These are phyloP conservation scores for Entosphenus tridentatus DNA, from an alignment of 2,113 vertebrate species.

Conservation along the genomic window DNA sequence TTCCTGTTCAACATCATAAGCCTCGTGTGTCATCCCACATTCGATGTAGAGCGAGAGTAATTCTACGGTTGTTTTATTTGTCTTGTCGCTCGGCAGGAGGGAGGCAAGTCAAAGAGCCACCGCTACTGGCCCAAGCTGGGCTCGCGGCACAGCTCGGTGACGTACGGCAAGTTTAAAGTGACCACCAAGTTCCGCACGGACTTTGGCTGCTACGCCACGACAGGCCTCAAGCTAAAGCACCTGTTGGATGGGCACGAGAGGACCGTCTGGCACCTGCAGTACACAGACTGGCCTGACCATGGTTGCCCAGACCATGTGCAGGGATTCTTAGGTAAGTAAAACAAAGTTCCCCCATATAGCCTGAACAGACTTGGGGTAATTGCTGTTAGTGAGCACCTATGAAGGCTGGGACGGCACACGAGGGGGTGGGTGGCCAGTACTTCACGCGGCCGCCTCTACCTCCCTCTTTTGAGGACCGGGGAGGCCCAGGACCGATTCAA, in stretches of 20 bases:
- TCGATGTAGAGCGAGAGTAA: no score
- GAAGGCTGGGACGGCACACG: no score
- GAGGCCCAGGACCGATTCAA: no score
- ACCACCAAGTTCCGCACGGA: slow-evolving; percentile 53
- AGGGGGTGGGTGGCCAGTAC: no score
- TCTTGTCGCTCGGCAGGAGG: slow-evolving; percentile 24
- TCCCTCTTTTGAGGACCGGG: no score
- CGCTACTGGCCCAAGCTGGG: slow-evolving; percentile 53
- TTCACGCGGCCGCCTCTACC: no score
- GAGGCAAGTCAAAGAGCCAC: slow-evolving; percentile 41
- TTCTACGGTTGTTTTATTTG: background rate
- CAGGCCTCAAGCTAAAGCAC: slow-evolving; percentile 49
- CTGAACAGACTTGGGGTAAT: background rate
- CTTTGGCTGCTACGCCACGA: slow-evolving; percentile 49
- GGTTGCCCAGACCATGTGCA: slow-evolving; percentile 70
- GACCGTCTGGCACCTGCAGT: slow-evolving; percentile 54
- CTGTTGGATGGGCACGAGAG: slow-evolving; percentile 40
- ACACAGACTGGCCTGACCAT: slow-evolving; percentile 53
- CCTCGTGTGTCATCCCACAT: no score
- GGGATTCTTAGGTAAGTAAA: slow-evolving; percentile 55
- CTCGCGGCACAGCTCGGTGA: slow-evolving; percentile 46
- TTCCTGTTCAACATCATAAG: no score
- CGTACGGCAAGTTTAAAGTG: slow-evolving; percentile 54
- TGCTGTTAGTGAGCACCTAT: background rate
- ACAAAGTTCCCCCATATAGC: slow-evolving; percentile 14